These are phyloP conservation scores for Rallus limicola DNA, from an alignment of 2,113 vertebrate species.

Conservation along the genomic window DNA sequence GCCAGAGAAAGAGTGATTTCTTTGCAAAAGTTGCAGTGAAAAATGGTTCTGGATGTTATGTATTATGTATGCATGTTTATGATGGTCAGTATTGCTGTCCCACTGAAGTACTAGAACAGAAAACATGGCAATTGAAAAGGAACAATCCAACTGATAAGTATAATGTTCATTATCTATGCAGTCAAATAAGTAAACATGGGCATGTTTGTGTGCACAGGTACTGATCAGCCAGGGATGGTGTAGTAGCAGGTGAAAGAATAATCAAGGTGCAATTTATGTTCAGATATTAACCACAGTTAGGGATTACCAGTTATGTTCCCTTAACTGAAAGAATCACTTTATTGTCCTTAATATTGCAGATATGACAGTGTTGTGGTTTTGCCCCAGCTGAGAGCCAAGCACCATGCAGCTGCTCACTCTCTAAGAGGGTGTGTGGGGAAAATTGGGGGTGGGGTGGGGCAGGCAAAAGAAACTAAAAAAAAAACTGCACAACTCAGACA, in stretches of 20 bases:
- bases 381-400: no score
- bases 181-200: constrained; percentile 29
- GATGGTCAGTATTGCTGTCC: not conserved
- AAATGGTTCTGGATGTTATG: not conserved
- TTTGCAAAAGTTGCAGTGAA: not conserved
- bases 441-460: no score
- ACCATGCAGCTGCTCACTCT: no score
- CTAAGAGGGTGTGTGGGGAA: no score
- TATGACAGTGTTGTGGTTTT: not conserved
- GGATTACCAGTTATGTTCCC: not conserved
- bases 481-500: no score
- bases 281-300: not conserved
- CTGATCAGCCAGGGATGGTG: constrained; percentile 1
- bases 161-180: constrained; percentile 45
- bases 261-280: constrained; percentile 46
- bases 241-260: constrained; percentile 1
- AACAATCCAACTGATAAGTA: constrained; percentile 40
- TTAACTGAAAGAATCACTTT: not conserved
- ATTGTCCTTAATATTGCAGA: not conserved
- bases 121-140: constrained; percentile 39
- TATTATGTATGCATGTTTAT: not conserved
- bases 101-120: constrained; percentile 24
- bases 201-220: constrained; percentile 4
- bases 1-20: not conserved
- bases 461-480: no score